A percentile compares a stretch with the other conserved stretches of the same genome.
Evolutionary conservation across 2,113 vertebrate species (phyloP).

Genomic region (Corythaixoides concolor): DNA sequence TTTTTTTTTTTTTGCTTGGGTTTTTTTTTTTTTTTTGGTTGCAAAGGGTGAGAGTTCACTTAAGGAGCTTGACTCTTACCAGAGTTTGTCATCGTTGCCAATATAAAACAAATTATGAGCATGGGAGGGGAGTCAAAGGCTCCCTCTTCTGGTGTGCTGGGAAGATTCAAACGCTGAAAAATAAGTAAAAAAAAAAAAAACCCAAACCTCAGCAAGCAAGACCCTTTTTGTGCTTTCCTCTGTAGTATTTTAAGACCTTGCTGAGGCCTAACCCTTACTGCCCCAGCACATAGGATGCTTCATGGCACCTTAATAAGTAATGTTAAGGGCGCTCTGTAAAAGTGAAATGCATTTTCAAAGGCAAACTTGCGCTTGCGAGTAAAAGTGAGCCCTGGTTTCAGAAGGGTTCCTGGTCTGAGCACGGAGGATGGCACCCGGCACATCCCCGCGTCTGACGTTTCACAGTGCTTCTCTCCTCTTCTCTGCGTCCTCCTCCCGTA

Average conservation of each 20-base stretch:
- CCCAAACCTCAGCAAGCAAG: neutral
- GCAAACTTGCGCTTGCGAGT: neutral
- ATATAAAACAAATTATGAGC: conserved; percentile 66
- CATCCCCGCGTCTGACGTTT: fast-evolving
- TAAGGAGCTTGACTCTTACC: conserved; percentile 53
- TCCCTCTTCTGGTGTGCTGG: conserved; percentile 58
- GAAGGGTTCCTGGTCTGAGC: neutral
- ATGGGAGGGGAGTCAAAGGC: conserved; percentile 24
- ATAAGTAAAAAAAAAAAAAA: neutral
- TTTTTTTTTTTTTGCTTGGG: neutral
- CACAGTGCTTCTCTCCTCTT: neutral
- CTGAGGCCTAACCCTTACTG: neutral
- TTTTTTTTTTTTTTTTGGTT: conserved; percentile 36
- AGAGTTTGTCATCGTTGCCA: conserved; percentile 63
- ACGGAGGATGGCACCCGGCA: neutral
- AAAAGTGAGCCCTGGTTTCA: neutral
- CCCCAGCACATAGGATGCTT: neutral
- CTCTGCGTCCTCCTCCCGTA: neutral
- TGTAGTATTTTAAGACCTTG: neutral
- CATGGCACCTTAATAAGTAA: neutral
- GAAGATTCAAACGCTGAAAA: conserved; percentile 34
- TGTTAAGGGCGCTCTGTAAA: neutral
- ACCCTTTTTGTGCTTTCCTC: neutral
- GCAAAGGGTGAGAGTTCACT: conserved; percentile 45
- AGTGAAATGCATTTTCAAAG: neutral